A percentile compares a stretch with the other conserved stretches of the same genome.
phyloP scores from a whole-genome alignment of 1,140 invertebrate species.

The Lepidurus apus region DNA sequence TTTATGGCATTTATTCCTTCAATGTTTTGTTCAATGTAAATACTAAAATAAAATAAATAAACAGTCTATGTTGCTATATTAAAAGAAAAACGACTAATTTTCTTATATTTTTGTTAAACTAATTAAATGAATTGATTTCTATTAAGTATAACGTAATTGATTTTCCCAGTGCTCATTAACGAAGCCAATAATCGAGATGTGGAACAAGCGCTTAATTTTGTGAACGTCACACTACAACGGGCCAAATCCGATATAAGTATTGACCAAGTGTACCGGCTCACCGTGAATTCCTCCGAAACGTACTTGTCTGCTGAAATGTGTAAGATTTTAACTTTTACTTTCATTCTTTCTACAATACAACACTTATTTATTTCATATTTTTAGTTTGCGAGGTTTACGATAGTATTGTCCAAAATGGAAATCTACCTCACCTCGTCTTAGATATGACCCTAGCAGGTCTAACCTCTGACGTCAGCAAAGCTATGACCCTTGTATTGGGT shows the following conservation, averaged over 20 bases:
- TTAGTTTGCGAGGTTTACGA: slow-evolving; percentile 65
- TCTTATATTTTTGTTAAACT: too few species aligned
- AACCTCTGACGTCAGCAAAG: slow-evolving; percentile 73
- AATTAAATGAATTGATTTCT: too few species aligned
- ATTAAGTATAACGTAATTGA: too few species aligned
- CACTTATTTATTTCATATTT: slow-evolving; percentile 37
- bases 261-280: slow-evolving; percentile 23
- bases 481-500: slow-evolving; percentile 67
- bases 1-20: too few species aligned
- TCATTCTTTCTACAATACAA: not conserved
- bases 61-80: too few species aligned
- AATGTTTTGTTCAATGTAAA: too few species aligned
- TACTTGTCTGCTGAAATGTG: slow-evolving; percentile 29
- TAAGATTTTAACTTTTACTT: not conserved
- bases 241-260: slow-evolving; percentile 37
- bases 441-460: slow-evolving; percentile 70
- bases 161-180: slow-evolving; percentile 26
- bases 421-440: slow-evolving; percentile 66
- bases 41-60: too few species aligned
- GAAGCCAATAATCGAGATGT: slow-evolving; percentile 29
- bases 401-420: slow-evolving; percentile 54
- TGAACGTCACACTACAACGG: slow-evolving; percentile 29
- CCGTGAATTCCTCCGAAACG: slow-evolving; percentile 25
- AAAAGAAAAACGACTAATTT: too few species aligned
- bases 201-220: slow-evolving; percentile 23